A percentile compares a stretch with the other conserved stretches of the same genome.
Conservation (phyloP, 2,797 vertebrate species). For the Smutsia temminckii region DNA sequence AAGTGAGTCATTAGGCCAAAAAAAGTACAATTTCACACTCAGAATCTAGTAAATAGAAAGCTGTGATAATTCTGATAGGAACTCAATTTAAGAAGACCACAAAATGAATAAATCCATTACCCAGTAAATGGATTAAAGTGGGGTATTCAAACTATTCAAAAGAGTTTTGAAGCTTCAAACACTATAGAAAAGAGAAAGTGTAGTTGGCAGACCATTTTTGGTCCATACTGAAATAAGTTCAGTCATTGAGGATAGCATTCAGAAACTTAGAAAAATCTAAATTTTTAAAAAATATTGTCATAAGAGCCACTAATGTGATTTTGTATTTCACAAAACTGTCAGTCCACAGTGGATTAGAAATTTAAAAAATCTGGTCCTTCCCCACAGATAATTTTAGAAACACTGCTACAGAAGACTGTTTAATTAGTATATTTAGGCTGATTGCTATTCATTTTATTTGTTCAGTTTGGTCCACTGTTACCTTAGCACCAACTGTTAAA, state of each 20-base stretch:
- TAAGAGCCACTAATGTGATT: neutral
- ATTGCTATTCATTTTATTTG: neutral
- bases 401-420: neutral
- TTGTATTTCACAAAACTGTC: neutral
- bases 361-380: conserved; percentile 15
- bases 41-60: neutral
- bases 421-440: neutral
- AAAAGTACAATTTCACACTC: neutral
- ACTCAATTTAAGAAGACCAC: neutral
- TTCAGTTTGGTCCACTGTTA: neutral
- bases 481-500: neutral
- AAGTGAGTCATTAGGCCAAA: neutral
- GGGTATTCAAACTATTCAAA: neutral
- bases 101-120: neutral
- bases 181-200: neutral
- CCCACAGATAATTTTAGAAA: conserved; percentile 25
- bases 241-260: neutral
- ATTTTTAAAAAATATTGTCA: neutral
- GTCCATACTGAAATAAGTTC: neutral
- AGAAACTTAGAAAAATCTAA: neutral
- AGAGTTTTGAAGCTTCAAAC: neutral
- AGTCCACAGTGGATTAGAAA: neutral
- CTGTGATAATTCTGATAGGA: neutral
- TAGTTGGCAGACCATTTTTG: neutral
- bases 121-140: neutral